Evolutionary conservation across 2,113 vertebrate species (phyloP).

Genomic region (Gallinago jamesoni): DNA sequence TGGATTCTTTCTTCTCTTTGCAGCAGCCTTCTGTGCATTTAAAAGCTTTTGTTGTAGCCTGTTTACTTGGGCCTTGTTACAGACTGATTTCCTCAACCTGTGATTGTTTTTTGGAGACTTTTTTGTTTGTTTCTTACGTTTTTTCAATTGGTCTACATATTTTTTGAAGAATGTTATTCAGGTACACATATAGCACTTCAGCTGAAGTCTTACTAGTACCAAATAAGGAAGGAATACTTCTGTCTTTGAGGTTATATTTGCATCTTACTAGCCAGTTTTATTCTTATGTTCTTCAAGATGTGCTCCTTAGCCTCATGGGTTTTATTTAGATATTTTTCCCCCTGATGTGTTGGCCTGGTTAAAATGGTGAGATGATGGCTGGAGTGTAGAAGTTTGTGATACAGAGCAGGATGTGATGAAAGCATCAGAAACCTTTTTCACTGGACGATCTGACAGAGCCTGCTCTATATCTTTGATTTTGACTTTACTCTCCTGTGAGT

Average conservation of each 20-base stretch:
- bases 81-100: not conserved
- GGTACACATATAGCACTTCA: not conserved
- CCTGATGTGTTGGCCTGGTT: not conserved
- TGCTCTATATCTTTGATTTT: not conserved
- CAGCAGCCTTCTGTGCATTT: not conserved
- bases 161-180: not conserved
- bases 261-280: not conserved
- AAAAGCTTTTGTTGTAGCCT: not conserved
- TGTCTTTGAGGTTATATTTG: not conserved
- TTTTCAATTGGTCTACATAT: not conserved
- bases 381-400: not conserved
- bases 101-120: no score
- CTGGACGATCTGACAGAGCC: not conserved
- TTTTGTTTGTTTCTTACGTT: not conserved
- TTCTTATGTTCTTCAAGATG: not conserved
- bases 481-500: not conserved
- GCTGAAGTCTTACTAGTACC: not conserved
- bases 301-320: not conserved
- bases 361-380: not conserved
- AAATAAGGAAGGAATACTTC: not conserved
- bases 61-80: not conserved
- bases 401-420: not conserved
- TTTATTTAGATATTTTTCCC: not conserved
- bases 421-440: not conserved
- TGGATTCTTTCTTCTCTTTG: not conserved